Evolutionary conservation across 2,113 vertebrate species (phyloP), one percentile per base, ranked within the genome.

Genomic region (Puntigrus tetrazona): DNA sequence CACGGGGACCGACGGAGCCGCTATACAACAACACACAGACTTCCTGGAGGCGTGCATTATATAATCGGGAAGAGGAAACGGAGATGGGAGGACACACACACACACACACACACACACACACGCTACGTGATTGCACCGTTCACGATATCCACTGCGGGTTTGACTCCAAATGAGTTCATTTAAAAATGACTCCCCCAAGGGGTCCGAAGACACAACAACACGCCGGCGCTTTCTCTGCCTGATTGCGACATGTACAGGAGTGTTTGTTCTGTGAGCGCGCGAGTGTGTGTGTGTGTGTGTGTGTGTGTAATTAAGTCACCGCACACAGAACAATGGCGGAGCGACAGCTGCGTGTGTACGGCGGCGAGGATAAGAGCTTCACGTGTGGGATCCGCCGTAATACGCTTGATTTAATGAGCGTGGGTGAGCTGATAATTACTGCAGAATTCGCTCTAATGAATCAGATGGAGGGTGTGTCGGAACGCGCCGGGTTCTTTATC

Each of bases 331-430:
- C 86, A 88, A 82, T 73, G 85, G 76, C 74, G 69, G 31, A 82
- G 43, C 70, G 38, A 80, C 65, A 55, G 65, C 83, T 81, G 85
- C 63, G 27, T 45, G 67, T 84, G 84, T 81, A 73, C 16, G 7
- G n/a, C 22, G 74, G 50, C 20, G 78, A 70, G 70, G 81, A 82
- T 72, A 78, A 83, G 70, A 85, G 70, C 27, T 63, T 77, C 74
- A 72, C 41, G 61, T 81, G 59, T 57, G 59, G 27, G 76, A 77
- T 76, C 41, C 61, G 59, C 65, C 43, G 55, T 70, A 88, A 75
- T 75, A 76, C 52, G 59, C 84, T 82, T 84, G 81, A 87, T 83
- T 82, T 87, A 87, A 87, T 85, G 88, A 83, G 81, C 7, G 67
- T 74, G 85, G 52, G 75, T 86, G 67, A 70, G 36, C 77, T 81